These are phyloP conservation scores for Heliconius ethilla DNA, from an alignment of 2,888 invertebrate species.

Conservation along the genomic window DNA sequence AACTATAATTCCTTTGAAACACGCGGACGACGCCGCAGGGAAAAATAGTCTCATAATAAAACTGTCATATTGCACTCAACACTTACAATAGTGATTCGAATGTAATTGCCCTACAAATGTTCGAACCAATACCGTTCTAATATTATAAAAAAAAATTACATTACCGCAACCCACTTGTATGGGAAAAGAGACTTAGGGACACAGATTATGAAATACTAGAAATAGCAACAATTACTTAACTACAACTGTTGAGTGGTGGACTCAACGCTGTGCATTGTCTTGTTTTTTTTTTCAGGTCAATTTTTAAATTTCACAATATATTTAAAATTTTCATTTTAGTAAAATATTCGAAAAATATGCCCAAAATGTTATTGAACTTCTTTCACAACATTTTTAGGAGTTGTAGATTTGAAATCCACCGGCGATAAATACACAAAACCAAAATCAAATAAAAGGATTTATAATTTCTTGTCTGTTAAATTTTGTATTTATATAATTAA, in stretches of 20 bases:
- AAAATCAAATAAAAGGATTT: too few relatives aligned
- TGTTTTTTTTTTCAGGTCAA: too few relatives aligned
- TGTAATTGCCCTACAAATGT: slow-evolving; percentile 39
- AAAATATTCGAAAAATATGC: neutral
- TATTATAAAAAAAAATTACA: slow-evolving; percentile 28
- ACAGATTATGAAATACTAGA: slow-evolving; percentile 1
- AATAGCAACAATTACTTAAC: neutral
- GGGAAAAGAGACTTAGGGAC: slow-evolving; percentile 29
- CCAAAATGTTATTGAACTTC: neutral
- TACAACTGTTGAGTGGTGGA: neutral
- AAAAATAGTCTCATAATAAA: neutral
- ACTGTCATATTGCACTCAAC: neutral
- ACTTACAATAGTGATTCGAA: slow-evolving; percentile 31
- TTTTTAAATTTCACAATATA: neutral
- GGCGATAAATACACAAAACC: too few relatives aligned
- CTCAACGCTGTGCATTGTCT: neutral
- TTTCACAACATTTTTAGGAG: neutral
- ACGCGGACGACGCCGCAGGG: too few relatives aligned
- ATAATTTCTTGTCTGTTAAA: too few relatives aligned
- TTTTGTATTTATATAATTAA: too few relatives aligned
- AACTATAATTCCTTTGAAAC: too few relatives aligned
- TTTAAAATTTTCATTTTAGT: neutral
- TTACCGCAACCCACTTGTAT: slow-evolving; percentile 38
- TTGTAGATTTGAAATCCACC: too few relatives aligned
- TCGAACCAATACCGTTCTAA: slow-evolving; percentile 37